Evolutionary conservation across 2,797 vertebrate genomes (phyloP).

Genomic region (Masticophis lateralis): DNA sequence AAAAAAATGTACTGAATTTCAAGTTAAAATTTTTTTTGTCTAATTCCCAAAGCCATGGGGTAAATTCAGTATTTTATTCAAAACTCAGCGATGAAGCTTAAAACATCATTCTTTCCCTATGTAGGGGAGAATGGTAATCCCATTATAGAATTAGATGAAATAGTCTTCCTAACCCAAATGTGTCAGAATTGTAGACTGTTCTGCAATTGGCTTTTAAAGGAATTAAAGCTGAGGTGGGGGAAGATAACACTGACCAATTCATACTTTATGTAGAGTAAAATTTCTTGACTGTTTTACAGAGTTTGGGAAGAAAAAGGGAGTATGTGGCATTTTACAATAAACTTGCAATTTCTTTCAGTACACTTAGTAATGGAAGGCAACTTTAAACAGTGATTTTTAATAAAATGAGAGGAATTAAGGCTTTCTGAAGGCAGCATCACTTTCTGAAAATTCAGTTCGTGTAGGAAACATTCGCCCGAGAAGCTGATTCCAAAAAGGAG

Average conservation of each 20-base stretch:
- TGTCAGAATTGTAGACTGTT: slow-evolving; percentile 10
- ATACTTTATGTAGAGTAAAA: slow-evolving; percentile 21
- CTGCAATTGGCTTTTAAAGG: slow-evolving; percentile 29
- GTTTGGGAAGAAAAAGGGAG: not conserved
- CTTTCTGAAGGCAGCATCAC: not conserved
- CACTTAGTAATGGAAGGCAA: slow-evolving; percentile 61
- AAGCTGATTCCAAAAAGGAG: not conserved
- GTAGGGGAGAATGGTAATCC: slow-evolving; percentile 13
- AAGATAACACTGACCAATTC: not conserved
- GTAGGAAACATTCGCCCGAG: not conserved
- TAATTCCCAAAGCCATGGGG: slow-evolving; percentile 27
- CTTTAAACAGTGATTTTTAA: not conserved
- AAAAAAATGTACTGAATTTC: slow-evolving; percentile 51
- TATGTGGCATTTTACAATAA: slow-evolving; percentile 55
- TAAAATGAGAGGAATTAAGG: not conserved
- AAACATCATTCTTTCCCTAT: slow-evolving; percentile 17
- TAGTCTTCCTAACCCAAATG: slow-evolving; percentile 29
- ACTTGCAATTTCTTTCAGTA: slow-evolving; percentile 58
- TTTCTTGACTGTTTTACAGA: slow-evolving; percentile 14
- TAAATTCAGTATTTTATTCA: not conserved
- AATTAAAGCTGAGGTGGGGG: slow-evolving; percentile 12
- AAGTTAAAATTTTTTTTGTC: slow-evolving; percentile 43
- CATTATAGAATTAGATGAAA: slow-evolving; percentile 30
- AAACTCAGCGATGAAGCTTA: not conserved
- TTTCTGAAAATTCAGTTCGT: not conserved